Percentiles rank a stretch among this genome's conserved stretches.
Conservation (phyloP, 2,888 invertebrate species). For the Lottia gigantea region DNA sequence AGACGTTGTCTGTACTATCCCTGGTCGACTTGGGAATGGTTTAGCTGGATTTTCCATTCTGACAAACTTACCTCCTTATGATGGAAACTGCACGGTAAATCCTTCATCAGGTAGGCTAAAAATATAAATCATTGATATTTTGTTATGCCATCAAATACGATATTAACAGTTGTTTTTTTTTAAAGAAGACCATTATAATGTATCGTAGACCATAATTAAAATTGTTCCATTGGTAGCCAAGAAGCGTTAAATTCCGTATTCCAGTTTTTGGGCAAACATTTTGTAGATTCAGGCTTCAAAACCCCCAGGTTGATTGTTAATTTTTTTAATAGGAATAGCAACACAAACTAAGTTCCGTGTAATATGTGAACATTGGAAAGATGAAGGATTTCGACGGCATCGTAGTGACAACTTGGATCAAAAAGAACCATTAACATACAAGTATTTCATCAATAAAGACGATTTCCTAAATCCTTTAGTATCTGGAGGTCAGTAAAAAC, state of each 20-base stretch:
- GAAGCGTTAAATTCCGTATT: too few species aligned
- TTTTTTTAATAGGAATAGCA: conserved; percentile 7
- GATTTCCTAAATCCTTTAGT: not conserved
- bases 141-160: too few species aligned
- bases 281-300: too few species aligned
- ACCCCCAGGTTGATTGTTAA: too few species aligned
- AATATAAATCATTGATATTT: not conserved
- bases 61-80: conserved; percentile 21
- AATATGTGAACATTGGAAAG: conserved; percentile 14
- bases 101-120: conserved; percentile 9
- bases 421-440: conserved; percentile 15
- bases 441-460: conserved; percentile 14
- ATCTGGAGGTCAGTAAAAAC: too few species aligned
- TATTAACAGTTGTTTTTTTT: too few species aligned
- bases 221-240: too few species aligned
- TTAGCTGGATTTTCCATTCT: conserved; percentile 12
- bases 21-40: conserved; percentile 6
- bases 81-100: conserved; percentile 16
- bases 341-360: conserved; percentile 16
- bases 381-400: conserved; percentile 16
- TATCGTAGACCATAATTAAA: too few species aligned
- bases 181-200: too few species aligned
- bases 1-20: not conserved
- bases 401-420: not conserved
- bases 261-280: too few species aligned